Base-by-base conservation (phyloP, 2,113 vertebrate species). In the Heloderma charlesbogerti region DNA sequence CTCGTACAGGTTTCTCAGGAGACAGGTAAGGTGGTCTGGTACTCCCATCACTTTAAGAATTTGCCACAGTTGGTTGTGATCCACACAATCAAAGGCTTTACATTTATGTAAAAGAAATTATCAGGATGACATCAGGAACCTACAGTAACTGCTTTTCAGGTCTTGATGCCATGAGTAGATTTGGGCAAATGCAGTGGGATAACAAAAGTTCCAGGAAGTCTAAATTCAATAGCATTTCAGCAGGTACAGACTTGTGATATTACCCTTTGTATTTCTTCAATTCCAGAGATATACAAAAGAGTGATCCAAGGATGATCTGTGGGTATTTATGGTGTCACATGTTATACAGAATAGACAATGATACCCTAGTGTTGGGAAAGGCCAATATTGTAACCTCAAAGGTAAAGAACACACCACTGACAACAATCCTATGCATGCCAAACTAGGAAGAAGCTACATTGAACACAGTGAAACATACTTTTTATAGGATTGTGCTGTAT, bases 181-280 rank as follows among this genome's bases (percentile, higher is more conserved):
- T 83, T 60, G n/a, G 71, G 51, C 16, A 89, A 75, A 54, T 87
- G 57, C 43, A 75, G 69, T 51, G 57, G 51, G 86, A 87, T 87
- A 60, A 75, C 20, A 72, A 72, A 89, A 83, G 67, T 83, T 63
- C 27, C 40, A n/a, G n/a, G 20, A 31, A 72, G 18, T 60, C 37
- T 54, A 51, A 34, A 54, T 51, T 89, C 45, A 57, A 48, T 40
- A 83, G 31, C 25, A 3, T 29, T 43, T 83, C 37, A 45, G 48
- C 45, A 72, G 88, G 63, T 69, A 51, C 31, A 82, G 45, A n/a
- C 67, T 88, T 67, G 48, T 78, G 20, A 54, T 43, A 20, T 67
- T 37, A 67, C 77, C 45, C 22, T 81, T 54, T 88, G 77, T 54
- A 54, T 72, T 34, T 72, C 48, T 89, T 71, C 78, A 40, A 10